A percentile compares a stretch with the other conserved stretches of the same genome.
phyloP scores from a whole-genome alignment of 2,797 vertebrate species.

The Australoheros facetus region DNA sequence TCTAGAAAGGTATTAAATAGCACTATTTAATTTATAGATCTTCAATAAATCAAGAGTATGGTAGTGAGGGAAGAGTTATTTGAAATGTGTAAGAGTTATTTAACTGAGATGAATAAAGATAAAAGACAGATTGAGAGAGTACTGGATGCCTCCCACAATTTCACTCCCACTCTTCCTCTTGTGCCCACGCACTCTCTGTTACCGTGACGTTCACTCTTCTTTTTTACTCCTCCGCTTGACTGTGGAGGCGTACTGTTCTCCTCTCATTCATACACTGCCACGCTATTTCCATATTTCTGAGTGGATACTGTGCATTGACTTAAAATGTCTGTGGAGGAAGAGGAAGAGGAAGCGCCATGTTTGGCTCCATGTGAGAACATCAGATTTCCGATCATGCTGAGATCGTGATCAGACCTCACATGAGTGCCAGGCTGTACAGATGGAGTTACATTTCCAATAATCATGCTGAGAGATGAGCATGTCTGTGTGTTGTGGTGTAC shows the following conservation, averaged over 20 bases:
- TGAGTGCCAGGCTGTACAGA: conserved; percentile 55
- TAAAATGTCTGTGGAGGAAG: conserved; percentile 52
- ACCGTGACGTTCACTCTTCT: conserved; percentile 79
- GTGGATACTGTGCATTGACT: conserved; percentile 50
- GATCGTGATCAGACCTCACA: conserved; percentile 65
- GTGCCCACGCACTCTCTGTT: conserved; percentile 82
- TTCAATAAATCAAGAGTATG: not conserved
- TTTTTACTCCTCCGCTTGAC: conserved; percentile 71
- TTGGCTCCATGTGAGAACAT: conserved; percentile 65
- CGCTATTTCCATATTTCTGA: conserved; percentile 62
- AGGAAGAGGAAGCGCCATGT: conserved; percentile 72
- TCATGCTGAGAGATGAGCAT: not conserved
- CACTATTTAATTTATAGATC: not conserved
- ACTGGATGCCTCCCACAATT: conserved; percentile 75
- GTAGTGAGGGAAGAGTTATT: not conserved
- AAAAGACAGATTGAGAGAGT: conserved; percentile 70
- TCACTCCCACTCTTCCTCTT: conserved; percentile 74
- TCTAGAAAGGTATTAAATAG: not conserved
- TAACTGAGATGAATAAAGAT: conserved; percentile 33
- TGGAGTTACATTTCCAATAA: conserved; percentile 32
- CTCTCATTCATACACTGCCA: conserved; percentile 69
- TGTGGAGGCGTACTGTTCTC: conserved; percentile 74
- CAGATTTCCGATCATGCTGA: conserved; percentile 63
- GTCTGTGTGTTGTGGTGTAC: not conserved
- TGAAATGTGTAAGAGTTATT: conserved; percentile 21